Percentiles rank a stretch among this genome's conserved stretches.
phyloP scores from a whole-genome alignment of 2,888 invertebrate species.

The Machimus rusticus region DNA sequence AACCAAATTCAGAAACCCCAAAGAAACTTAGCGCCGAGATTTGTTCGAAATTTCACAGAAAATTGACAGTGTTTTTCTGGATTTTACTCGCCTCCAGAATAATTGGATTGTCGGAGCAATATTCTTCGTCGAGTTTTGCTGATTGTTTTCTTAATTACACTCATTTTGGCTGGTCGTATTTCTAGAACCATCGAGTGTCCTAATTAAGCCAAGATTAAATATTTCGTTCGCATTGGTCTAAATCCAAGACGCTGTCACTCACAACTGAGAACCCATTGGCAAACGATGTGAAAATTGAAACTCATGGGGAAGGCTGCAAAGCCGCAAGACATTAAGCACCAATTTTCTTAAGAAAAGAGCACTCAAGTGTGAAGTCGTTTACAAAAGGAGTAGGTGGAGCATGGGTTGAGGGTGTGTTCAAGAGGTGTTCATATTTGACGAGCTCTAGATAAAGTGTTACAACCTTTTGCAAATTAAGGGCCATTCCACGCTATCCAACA shows the following conservation, averaged over 20 bases:
- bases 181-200: neutral
- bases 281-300: neutral
- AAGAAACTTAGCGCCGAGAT: neutral
- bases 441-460: neutral
- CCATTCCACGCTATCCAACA: neutral
- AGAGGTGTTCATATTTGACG: neutral
- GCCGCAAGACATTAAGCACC: neutral
- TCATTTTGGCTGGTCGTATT: neutral
- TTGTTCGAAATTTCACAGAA: neutral
- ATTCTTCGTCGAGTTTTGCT: neutral
- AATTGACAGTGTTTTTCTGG: neutral
- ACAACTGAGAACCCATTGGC: neutral
- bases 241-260: neutral
- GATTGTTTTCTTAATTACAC: neutral
- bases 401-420: neutral
- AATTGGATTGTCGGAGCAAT: neutral
- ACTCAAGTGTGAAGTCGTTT: neutral
- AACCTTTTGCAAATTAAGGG: neutral
- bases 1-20: neutral
- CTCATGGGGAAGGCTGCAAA: neutral
- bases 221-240: neutral
- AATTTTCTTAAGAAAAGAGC: neutral
- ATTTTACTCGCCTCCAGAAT: neutral
- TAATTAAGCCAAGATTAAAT: neutral
- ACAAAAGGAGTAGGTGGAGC: neutral